Evolutionary conservation across 2,888 invertebrate species (phyloP).

Genomic region (Horisme vitalbata): DNA sequence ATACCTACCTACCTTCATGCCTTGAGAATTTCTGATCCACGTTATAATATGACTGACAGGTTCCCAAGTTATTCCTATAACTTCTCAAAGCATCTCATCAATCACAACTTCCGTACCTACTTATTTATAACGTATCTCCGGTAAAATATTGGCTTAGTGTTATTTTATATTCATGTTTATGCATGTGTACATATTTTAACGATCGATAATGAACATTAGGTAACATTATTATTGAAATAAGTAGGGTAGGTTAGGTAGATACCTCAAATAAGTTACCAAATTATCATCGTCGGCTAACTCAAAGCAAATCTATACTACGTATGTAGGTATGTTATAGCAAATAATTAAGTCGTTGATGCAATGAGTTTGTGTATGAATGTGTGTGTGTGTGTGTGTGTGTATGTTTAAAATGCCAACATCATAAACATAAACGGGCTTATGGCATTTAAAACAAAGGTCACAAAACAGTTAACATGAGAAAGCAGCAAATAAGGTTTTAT

Average conservation of each 20-base stretch:
- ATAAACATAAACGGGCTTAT: constrained; percentile 3
- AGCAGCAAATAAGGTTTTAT: constrained; percentile 2
- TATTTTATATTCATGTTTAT: not conserved
- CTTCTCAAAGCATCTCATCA: constrained; percentile 5
- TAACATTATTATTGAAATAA: no score
- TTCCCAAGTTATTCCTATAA: constrained; percentile 2
- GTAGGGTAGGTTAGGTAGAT: no score
- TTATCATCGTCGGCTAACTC: not conserved
- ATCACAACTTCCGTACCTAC: constrained; percentile 9
- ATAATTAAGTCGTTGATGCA: no score
- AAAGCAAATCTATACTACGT: constrained; percentile 8
- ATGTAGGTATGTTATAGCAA: not conserved
- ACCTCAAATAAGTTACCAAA: no score
- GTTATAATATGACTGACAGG: not conserved
- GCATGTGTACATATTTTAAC: not conserved
- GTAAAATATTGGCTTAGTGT: not conserved
- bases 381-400: not conserved
- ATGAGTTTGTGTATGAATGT: no score
- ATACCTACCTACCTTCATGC: not conserved
- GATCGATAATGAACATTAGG: not conserved
- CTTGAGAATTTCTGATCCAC: not conserved
- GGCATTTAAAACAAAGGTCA: constrained; percentile 23
- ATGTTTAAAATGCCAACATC: constrained; percentile 15
- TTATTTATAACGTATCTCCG: not conserved
- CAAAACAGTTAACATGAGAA: constrained; percentile 8